Percentiles rank a stretch among this genome's conserved stretches.
phyloP scores from a whole-genome alignment of 2,797 vertebrate genomes.

The Galaxias olidus region DNA sequence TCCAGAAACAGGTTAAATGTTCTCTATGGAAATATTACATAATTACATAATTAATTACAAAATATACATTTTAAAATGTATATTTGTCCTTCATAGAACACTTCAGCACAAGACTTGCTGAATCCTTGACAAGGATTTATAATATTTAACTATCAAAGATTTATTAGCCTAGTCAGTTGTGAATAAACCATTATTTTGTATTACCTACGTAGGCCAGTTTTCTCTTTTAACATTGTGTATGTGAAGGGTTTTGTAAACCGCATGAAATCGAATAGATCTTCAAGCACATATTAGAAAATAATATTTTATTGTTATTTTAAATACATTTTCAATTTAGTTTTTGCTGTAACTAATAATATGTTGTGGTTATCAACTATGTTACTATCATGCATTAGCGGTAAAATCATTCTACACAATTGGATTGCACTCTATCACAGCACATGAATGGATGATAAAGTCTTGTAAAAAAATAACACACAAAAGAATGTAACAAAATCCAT shows the following conservation, averaged over 20 bases:
- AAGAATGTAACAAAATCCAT: conserved; percentile 23
- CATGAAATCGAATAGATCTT: no score
- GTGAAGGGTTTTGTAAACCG: no score
- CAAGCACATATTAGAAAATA: no score
- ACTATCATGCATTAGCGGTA: conserved; percentile 19
- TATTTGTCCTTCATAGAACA: no score
- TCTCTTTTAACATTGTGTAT: no score
- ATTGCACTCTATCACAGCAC: conserved; percentile 43
- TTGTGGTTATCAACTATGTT: conserved; percentile 14
- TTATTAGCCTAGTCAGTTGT: conserved; percentile 25
- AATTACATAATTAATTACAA: no score
- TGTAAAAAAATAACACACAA: no score
- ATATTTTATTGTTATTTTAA: conserved; percentile 17
- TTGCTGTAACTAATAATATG: conserved; percentile 13
- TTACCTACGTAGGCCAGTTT: no score
- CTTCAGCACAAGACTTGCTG: conserved; percentile 8
- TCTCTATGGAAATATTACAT: no score
- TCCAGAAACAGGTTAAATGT: no score
- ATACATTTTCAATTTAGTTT: conserved; percentile 9
- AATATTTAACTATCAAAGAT: conserved; percentile 27
- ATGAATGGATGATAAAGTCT: conserved; percentile 14
- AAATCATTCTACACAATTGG: conserved; percentile 27
- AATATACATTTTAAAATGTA: no score
- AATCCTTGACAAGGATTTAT: conserved; percentile 11
- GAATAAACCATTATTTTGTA: conserved; percentile 24